A percentile compares a stretch with the other conserved stretches of the same genome.
Conservation (phyloP, 2,797 vertebrate species). For the Lutjanus campechanus region DNA sequence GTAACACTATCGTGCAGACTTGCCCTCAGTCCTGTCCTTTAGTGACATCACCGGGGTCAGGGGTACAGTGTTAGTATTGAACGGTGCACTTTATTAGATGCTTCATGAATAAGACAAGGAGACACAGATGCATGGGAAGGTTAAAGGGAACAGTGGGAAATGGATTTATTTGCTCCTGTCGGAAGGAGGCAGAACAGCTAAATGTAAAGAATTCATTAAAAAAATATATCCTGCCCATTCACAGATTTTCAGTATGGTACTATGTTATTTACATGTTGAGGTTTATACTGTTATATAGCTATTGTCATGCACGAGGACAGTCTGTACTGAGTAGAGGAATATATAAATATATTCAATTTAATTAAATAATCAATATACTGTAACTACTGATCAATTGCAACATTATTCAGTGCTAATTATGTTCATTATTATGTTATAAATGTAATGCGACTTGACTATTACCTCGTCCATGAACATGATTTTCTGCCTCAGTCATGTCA, state of each 20-base stretch:
- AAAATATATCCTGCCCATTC: not conserved
- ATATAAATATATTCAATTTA: not conserved
- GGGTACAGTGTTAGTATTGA: conserved; percentile 90
- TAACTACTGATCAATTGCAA: too few relatives aligned
- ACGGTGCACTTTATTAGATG: conserved; percentile 89
- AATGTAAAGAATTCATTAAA: not conserved
- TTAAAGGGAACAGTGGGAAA: conserved; percentile 28
- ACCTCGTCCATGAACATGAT: too few relatives aligned
- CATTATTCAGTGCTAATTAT: too few relatives aligned
- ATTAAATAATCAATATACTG: not conserved
- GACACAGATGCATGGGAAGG: conserved; percentile 38
- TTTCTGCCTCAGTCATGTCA: too few relatives aligned
- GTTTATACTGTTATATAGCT: too few relatives aligned
- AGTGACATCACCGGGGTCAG: conserved; percentile 87
- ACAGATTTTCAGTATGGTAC: not conserved
- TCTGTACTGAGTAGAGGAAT: not conserved
- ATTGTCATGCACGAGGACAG: not conserved
- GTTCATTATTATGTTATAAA: too few relatives aligned
- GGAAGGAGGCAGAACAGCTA: conserved; percentile 8
- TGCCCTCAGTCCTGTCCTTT: conserved; percentile 86
- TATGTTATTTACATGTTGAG: not conserved
- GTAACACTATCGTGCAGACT: conserved; percentile 90
- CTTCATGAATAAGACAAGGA: conserved; percentile 87
- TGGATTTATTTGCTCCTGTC: conserved; percentile 4
- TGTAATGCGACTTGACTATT: too few relatives aligned